These are phyloP conservation scores for Grammomys surdaster DNA, from an alignment of 2,113 vertebrate genomes.

Conservation along the genomic window DNA sequence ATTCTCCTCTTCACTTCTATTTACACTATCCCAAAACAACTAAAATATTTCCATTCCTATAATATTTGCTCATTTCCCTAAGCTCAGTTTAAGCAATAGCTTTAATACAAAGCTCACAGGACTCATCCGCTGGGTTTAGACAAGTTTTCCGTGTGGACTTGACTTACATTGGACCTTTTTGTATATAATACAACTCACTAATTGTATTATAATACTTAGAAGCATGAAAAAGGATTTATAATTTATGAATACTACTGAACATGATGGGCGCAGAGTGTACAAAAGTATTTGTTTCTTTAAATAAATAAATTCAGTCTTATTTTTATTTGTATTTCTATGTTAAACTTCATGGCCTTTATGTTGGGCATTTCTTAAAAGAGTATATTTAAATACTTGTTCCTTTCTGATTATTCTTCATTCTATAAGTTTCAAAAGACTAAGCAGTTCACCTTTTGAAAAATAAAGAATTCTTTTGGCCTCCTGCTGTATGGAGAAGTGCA, in stretches of 20 bases:
- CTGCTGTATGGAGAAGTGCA: constrained; percentile 9
- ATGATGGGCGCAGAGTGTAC: neutral
- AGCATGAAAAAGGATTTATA: neutral
- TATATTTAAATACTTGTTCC: neutral
- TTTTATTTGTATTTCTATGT: constrained; percentile 7
- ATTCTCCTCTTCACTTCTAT: neutral
- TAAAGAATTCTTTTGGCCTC: neutral
- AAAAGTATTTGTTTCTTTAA: constrained; percentile 2
- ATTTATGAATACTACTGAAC: neutral
- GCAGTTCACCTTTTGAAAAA: constrained; percentile 41
- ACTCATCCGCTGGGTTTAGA: neutral
- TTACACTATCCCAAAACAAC: neutral
- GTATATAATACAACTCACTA: neutral
- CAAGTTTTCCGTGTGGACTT: neutral
- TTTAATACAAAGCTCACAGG: neutral
- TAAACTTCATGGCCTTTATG: neutral
- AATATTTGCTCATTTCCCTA: neutral
- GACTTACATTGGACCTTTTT: neutral
- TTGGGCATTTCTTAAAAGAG: constrained; percentile 27
- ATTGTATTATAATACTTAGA: neutral
- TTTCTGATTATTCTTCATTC: constrained; percentile 36
- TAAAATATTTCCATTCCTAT: neutral
- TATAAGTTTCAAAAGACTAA: constrained; percentile 50
- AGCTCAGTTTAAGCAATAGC: neutral
- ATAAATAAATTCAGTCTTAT: constrained; percentile 42